A percentile compares a stretch with the other conserved stretches of the same genome.
These are phyloP conservation scores for Stomatorhinus walkeri DNA, from an alignment of 2,797 vertebrate species.

Conservation along the genomic window DNA sequence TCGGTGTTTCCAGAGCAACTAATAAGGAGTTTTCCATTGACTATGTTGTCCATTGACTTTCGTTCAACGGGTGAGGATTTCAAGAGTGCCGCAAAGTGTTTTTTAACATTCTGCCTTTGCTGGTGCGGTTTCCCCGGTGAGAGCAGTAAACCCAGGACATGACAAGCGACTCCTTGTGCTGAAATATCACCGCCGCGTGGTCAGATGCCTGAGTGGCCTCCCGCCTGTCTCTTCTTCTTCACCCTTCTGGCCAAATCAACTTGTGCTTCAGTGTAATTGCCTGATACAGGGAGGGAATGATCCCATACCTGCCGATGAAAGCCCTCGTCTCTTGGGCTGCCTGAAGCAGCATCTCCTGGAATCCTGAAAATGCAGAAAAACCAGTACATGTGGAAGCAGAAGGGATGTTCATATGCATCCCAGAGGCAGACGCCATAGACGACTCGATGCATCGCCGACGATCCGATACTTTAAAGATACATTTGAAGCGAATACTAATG, in stretches of 20 bases:
- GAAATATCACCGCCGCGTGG: constrained; percentile 24
- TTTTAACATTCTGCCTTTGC: constrained; percentile 22
- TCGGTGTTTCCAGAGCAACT: background rate
- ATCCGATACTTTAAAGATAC: background rate
- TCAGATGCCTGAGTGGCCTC: constrained; percentile 17
- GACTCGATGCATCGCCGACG: background rate
- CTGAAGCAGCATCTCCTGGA: background rate
- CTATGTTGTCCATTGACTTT: background rate
- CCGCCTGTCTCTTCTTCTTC: constrained; percentile 1
- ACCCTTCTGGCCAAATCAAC: background rate
- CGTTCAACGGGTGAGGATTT: background rate
- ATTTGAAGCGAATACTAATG: background rate
- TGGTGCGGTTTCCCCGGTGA: constrained; percentile 26
- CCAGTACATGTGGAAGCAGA: background rate
- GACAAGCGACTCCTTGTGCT: constrained; percentile 21
- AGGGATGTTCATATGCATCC: background rate
- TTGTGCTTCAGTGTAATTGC: background rate
- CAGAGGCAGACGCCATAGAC: background rate
- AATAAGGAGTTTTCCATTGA: background rate
- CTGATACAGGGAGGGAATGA: background rate
- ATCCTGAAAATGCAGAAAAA: background rate
- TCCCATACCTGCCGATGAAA: background rate
- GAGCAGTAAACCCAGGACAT: constrained; percentile 29
- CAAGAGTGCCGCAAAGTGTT: background rate
- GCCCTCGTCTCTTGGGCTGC: background rate